Percentiles rank a stretch among this genome's conserved stretches.
These are phyloP conservation scores for Nysson spinosus DNA, from an alignment of 2,888 invertebrate species.

Conservation along the genomic window DNA sequence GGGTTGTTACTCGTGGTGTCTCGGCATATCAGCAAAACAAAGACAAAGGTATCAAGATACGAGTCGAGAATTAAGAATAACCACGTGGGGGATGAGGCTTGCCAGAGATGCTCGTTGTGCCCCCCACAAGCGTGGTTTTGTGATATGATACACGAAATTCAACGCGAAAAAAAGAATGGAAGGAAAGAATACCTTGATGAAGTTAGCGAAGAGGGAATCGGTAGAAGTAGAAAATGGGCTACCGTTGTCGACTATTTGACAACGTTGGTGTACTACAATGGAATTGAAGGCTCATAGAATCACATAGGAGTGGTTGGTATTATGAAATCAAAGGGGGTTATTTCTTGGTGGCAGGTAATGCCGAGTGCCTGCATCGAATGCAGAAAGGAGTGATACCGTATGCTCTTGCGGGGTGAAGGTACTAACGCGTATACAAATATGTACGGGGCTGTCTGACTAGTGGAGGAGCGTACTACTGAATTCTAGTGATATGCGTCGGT, in stretches of 20 bases:
- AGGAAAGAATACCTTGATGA: slow-evolving; percentile 5
- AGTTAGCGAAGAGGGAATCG: not conserved
- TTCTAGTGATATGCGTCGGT: slow-evolving; percentile 5
- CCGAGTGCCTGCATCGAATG: slow-evolving; percentile 40
- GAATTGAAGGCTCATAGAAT: no score
- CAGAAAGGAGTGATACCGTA: slow-evolving; percentile 14
- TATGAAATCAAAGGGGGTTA: slow-evolving; percentile 45
- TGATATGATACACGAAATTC: slow-evolving; percentile 7
- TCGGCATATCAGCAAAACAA: no score
- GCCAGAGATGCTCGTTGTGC: slow-evolving; percentile 25
- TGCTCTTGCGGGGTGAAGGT: slow-evolving; percentile 5
- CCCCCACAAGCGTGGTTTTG: not conserved
- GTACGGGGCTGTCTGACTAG: slow-evolving; percentile 20
- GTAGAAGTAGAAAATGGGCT: not conserved
- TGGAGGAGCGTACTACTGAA: slow-evolving; percentile 19
- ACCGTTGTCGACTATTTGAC: not conserved
- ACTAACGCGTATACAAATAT: slow-evolving; percentile 33
- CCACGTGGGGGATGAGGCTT: slow-evolving; percentile 1
- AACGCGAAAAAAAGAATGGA: not conserved
- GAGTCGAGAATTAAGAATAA: slow-evolving; percentile 50
- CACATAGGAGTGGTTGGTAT: no score
- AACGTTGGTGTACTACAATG: slow-evolving; percentile 6
- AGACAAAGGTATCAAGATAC: no score
- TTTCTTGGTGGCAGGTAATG: slow-evolving; percentile 50
- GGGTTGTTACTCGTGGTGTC: no score